Percentiles rank a stretch among this genome's conserved stretches.
These are phyloP conservation scores for Oscheius sp. DNA, from an alignment of 2,888 invertebrate genomes.

Conservation along the genomic window DNA sequence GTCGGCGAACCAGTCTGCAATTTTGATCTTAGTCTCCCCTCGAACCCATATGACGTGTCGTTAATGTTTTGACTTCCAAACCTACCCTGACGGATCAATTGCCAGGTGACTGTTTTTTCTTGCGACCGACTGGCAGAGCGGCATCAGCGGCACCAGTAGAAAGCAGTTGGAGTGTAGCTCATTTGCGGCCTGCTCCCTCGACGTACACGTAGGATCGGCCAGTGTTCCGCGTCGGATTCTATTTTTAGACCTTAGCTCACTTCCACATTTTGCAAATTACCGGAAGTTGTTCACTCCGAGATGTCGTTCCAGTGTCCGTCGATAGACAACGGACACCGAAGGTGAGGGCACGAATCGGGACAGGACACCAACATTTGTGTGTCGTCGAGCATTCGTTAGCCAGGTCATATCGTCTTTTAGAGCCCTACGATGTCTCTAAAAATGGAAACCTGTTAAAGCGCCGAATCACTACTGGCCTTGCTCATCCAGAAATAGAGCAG, in stretches of 20 bases:
- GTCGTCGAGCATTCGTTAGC: constrained; percentile 68
- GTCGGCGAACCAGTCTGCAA: constrained; percentile 43
- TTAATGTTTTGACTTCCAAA: not conserved
- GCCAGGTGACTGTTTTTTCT: constrained; percentile 58
- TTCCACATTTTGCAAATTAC: constrained; percentile 31
- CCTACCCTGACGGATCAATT: constrained; percentile 41
- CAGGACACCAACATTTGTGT: constrained; percentile 59
- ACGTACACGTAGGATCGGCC: constrained; percentile 72
- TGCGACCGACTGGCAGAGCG: constrained; percentile 62
- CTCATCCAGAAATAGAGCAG: constrained; percentile 73
- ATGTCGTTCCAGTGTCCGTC: constrained; percentile 69
- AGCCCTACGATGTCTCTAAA: constrained; percentile 70
- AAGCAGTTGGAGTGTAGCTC: constrained; percentile 72
- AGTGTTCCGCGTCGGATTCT: constrained; percentile 67
- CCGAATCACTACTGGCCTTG: constrained; percentile 54
- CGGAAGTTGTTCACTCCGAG: constrained; percentile 60
- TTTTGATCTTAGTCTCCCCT: not conserved
- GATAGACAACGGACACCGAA: constrained; percentile 68
- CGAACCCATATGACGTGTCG: not conserved
- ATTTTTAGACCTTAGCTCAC: not conserved
- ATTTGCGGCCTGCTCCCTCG: constrained; percentile 60
- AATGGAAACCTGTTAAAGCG: constrained; percentile 12
- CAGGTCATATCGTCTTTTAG: constrained; percentile 72
- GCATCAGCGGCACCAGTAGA: constrained; percentile 72
- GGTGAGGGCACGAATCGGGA: constrained; percentile 71